These are phyloP conservation scores for Gymnodraco acuticeps DNA, from an alignment of 2,797 vertebrate genomes.

Conservation along the genomic window DNA sequence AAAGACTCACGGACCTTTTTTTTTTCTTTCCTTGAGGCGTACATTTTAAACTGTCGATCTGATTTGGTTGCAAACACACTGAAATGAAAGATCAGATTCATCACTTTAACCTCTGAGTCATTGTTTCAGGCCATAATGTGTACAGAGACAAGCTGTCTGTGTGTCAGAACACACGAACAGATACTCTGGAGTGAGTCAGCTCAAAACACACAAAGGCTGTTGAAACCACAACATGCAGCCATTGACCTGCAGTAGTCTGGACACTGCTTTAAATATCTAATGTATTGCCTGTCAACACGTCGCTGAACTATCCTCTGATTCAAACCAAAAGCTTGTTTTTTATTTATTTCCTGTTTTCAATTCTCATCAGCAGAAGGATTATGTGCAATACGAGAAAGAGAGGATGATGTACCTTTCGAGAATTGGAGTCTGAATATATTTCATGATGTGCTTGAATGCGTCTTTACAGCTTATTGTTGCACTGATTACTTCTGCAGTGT, in stretches of 20 bases:
- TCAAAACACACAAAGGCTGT: background rate
- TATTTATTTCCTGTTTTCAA: background rate
- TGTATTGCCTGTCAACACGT: background rate
- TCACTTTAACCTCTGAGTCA: background rate
- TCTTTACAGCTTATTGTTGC: conserved; percentile 51
- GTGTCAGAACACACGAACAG: background rate
- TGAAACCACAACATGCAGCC: background rate
- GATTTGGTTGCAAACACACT: background rate
- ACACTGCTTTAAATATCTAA: conserved; percentile 21
- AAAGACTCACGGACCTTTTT: background rate
- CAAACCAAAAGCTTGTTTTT: background rate
- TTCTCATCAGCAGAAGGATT: conserved; percentile 22
- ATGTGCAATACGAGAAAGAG: conserved; percentile 61
- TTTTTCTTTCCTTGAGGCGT: too few relatives aligned
- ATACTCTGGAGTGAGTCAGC: background rate
- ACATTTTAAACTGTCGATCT: too few relatives aligned
- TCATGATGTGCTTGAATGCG: conserved; percentile 26
- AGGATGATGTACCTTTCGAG: conserved; percentile 26
- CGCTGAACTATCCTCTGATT: background rate
- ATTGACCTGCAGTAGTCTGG: conserved; percentile 12
- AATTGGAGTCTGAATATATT: conserved; percentile 15
- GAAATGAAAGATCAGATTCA: background rate
- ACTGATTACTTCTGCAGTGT: conserved; percentile 35
- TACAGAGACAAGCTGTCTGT: conserved; percentile 19
- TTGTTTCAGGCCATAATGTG: background rate